Evolutionary conservation across 2,888 invertebrate species (phyloP).

Genomic region (Stenolophus ochropezus): DNA sequence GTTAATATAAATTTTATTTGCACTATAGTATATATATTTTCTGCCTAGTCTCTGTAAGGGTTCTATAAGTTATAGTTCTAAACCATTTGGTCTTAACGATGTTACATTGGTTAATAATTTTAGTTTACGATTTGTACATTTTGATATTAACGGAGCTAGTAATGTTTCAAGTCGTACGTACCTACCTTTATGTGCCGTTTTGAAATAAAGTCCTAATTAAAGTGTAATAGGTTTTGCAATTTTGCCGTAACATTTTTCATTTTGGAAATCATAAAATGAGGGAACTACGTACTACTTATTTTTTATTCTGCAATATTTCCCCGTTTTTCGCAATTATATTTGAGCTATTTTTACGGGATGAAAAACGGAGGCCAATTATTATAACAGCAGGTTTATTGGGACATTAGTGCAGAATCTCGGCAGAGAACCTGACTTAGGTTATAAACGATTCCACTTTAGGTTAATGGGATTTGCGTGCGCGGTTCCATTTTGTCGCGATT

Average conservation of each 20-base stretch:
- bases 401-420: background rate
- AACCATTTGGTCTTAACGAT: too few species aligned
- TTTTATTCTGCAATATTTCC: background rate
- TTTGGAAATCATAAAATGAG: background rate
- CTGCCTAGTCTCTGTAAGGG: too few species aligned
- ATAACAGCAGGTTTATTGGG: background rate
- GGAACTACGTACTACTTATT: background rate
- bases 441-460: slow-evolving; percentile 27
- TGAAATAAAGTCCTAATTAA: too few species aligned
- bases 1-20: too few species aligned
- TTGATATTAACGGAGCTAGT: too few species aligned
- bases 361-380: background rate
- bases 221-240: background rate
- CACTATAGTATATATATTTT: too few species aligned
- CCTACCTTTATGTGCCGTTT: too few species aligned
- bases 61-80: too few species aligned
- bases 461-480: slow-evolving; percentile 18
- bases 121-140: too few species aligned
- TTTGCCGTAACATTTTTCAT: background rate
- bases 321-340: background rate
- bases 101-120: too few species aligned
- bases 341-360: background rate
- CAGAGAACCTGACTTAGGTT: background rate
- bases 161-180: too few species aligned
- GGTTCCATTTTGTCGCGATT: slow-evolving; percentile 31